phyloP scores from a whole-genome alignment of 2,888 invertebrate species.

The Dromius quadrimaculatus region DNA sequence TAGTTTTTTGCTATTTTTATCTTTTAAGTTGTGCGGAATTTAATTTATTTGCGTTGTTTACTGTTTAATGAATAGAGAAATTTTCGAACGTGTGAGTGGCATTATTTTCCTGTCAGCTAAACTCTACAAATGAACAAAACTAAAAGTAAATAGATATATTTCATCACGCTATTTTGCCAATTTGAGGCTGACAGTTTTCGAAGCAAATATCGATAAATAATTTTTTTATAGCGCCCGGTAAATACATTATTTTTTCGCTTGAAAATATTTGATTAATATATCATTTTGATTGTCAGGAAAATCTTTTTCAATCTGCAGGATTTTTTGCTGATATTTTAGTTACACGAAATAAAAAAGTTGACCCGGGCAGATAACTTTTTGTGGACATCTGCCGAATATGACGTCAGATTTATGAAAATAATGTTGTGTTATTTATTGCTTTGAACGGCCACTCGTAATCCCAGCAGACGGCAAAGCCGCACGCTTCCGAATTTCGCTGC shows the following conservation, averaged over 20 bases:
- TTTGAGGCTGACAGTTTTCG: conserved; percentile 12
- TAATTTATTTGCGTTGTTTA: conserved; percentile 37
- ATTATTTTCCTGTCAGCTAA: conserved; percentile 26
- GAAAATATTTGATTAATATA: not conserved
- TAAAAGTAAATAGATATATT: conserved; percentile 32
- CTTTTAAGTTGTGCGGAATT: conserved; percentile 29
- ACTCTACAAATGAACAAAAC: conserved; percentile 29
- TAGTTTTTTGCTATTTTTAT: conserved; percentile 35
- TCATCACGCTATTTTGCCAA: conserved; percentile 27
- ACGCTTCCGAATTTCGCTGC: too few relatives aligned
- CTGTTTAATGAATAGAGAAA: conserved; percentile 32
- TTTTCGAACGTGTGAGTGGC: conserved; percentile 16
- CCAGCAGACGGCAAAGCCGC: too few relatives aligned
- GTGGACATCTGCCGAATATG: too few relatives aligned
- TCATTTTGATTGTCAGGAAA: not conserved
- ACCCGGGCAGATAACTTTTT: too few relatives aligned
- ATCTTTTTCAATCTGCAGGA: too few relatives aligned
- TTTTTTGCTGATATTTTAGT: too few relatives aligned
- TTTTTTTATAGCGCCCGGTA: not conserved
- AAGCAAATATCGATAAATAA: conserved; percentile 20
- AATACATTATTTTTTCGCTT: not conserved
- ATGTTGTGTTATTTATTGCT: too few relatives aligned
- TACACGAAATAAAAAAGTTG: too few relatives aligned
- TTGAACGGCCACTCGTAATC: too few relatives aligned
- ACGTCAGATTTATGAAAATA: too few relatives aligned